A percentile compares a stretch with the other conserved stretches of the same genome.
These are phyloP conservation scores for Uria lomvia DNA, from an alignment of 2,113 vertebrate genomes.

Conservation along the genomic window DNA sequence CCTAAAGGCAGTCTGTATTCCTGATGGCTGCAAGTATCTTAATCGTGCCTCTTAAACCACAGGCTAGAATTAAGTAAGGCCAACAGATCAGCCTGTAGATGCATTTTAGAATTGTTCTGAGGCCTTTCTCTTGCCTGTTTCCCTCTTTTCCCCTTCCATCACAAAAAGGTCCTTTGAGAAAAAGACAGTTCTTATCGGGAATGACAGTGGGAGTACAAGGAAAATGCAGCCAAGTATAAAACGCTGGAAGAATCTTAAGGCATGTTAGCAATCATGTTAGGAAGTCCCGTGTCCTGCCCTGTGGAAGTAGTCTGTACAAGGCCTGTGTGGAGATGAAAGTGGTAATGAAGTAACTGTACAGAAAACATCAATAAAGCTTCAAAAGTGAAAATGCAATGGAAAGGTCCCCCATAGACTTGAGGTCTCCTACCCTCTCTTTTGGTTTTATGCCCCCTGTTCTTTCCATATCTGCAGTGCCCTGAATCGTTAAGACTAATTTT, in stretches of 20 bases:
- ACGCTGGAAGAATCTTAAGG: neutral
- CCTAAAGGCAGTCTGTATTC: neutral
- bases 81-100: neutral
- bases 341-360: neutral
- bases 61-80: neutral
- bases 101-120: neutral
- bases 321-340: neutral
- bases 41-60: neutral
- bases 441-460: neutral
- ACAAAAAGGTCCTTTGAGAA: neutral
- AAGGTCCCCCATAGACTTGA: neutral
- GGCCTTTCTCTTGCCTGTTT: neutral
- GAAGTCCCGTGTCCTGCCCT: neutral
- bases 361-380: neutral
- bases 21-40: neutral
- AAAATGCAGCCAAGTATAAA: neutral
- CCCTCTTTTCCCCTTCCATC: neutral
- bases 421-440: neutral
- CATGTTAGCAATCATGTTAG: neutral
- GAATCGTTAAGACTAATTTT: neutral
- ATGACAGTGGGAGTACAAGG: neutral
- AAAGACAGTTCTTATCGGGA: neutral
- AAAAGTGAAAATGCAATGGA: neutral
- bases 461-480: neutral
- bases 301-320: neutral